Conservation (phyloP, 2,888 invertebrate genomes). For the Cynaeus angustus region DNA sequence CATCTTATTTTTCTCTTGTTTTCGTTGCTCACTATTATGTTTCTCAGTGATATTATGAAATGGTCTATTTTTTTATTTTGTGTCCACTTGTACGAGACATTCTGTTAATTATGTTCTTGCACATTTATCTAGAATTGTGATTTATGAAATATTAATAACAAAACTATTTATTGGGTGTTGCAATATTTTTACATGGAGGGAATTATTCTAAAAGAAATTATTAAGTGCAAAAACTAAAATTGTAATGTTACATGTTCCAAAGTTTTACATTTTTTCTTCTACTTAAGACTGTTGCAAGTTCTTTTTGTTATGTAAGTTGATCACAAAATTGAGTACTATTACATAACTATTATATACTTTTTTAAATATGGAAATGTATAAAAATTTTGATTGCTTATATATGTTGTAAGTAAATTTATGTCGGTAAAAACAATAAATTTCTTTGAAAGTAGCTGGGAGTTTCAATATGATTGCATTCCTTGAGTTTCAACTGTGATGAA, state of each 20-base stretch:
- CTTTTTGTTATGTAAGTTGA: constrained; percentile 31
- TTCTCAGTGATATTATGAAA: constrained; percentile 48
- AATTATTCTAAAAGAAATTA: constrained; percentile 41
- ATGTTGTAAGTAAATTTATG: constrained; percentile 50
- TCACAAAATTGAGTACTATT: constrained; percentile 32
- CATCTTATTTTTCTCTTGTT: constrained; percentile 44
- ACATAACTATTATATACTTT: constrained; percentile 30
- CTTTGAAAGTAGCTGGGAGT: constrained; percentile 9
- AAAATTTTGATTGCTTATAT: constrained; percentile 48
- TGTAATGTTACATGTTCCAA: constrained; percentile 44
- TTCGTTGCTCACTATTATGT: constrained; percentile 47
- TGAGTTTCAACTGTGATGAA: too few relatives aligned
- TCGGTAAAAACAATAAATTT: constrained; percentile 48
- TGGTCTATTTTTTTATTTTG: constrained; percentile 47
- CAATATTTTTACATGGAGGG: constrained; percentile 50
- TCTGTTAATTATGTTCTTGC: constrained; percentile 32
- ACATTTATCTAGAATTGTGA: constrained; percentile 42
- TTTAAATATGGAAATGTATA: constrained; percentile 35
- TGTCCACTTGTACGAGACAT: constrained; percentile 16
- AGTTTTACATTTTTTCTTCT: constrained; percentile 37
- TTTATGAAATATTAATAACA: constrained; percentile 39
- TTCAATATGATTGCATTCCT: too few relatives aligned
- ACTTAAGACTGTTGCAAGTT: constrained; percentile 41
- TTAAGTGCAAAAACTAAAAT: constrained; percentile 23
- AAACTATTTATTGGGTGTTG: constrained; percentile 51